Conservation (phyloP, 2,888 invertebrate genomes). For the Drosophila parthenogenetica region DNA sequence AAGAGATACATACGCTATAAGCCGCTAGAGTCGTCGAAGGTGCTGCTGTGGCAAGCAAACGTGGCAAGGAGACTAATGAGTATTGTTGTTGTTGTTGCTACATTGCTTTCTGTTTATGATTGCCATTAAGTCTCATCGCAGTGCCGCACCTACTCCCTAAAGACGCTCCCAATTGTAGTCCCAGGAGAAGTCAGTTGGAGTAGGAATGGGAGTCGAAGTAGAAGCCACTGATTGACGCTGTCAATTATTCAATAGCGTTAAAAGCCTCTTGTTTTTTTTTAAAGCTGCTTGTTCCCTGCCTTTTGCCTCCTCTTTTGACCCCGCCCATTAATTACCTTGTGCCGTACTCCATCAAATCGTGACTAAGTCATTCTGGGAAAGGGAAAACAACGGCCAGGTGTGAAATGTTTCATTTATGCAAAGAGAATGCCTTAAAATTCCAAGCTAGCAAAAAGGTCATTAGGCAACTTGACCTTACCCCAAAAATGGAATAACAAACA, state of each 20-base stretch:
- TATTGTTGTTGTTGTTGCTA: slow-evolving; percentile 24
- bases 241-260: slow-evolving; percentile 49
- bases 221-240: slow-evolving; percentile 42
- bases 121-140: slow-evolving; percentile 36
- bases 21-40: slow-evolving; percentile 4
- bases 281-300: slow-evolving; percentile 9
- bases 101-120: slow-evolving; percentile 39
- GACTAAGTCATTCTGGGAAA: slow-evolving; percentile 2
- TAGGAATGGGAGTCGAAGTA: background rate
- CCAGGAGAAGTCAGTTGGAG: background rate
- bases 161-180: background rate
- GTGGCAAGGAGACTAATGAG: slow-evolving; percentile 45
- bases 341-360: background rate
- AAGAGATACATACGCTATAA: slow-evolving; percentile 9
- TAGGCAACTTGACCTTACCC: slow-evolving; percentile 12
- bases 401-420: slow-evolving; percentile 11
- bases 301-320: slow-evolving; percentile 7
- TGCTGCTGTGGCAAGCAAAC: slow-evolving; percentile 19
- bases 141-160: slow-evolving; percentile 32
- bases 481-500: background rate
- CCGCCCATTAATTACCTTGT: slow-evolving; percentile 23
- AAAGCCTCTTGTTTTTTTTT: slow-evolving; percentile 29
- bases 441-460: slow-evolving; percentile 11
- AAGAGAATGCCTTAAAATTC: slow-evolving; percentile 12
- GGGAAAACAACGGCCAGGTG: slow-evolving; percentile 15